Evolutionary conservation across 2,113 vertebrate species (phyloP).

Genomic region (Arvicanthis niloticus): DNA sequence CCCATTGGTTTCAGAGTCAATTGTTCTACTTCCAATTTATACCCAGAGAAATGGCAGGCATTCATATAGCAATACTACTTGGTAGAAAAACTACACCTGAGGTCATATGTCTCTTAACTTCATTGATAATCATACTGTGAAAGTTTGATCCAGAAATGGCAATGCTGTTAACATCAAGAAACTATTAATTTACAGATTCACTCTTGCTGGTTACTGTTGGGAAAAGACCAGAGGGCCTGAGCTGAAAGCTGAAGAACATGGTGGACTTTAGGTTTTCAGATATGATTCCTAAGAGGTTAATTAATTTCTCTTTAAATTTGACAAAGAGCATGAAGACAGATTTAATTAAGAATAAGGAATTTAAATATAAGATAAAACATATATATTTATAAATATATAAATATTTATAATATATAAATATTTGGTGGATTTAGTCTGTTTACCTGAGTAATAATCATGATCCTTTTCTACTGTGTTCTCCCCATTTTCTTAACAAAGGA

Average conservation of each 20-base stretch:
- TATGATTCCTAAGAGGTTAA: background rate
- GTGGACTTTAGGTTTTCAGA: background rate
- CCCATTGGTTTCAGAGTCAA: background rate
- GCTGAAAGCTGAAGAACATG: accelerated
- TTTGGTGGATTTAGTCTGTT: background rate
- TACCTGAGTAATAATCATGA: conserved; percentile 33
- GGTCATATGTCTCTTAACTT: background rate
- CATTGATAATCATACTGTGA: background rate
- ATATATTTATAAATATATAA: background rate
- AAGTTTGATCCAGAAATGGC: background rate
- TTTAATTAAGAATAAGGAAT: conserved; percentile 15
- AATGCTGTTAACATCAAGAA: background rate
- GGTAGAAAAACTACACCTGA: background rate
- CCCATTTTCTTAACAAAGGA: background rate
- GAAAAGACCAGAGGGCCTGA: background rate
- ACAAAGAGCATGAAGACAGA: background rate
- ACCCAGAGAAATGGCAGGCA: background rate
- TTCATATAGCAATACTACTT: background rate
- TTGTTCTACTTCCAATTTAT: background rate
- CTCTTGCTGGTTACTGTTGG: background rate
- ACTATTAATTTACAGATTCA: background rate
- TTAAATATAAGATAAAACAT: background rate
- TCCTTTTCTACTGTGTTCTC: background rate
- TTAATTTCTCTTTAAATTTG: background rate
- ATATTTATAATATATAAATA: background rate